Percentiles rank a stretch among this genome's conserved stretches.
Evolutionary conservation across 1,140 invertebrate genomes (phyloP).

Genomic region (Eumeta japonica): DNA sequence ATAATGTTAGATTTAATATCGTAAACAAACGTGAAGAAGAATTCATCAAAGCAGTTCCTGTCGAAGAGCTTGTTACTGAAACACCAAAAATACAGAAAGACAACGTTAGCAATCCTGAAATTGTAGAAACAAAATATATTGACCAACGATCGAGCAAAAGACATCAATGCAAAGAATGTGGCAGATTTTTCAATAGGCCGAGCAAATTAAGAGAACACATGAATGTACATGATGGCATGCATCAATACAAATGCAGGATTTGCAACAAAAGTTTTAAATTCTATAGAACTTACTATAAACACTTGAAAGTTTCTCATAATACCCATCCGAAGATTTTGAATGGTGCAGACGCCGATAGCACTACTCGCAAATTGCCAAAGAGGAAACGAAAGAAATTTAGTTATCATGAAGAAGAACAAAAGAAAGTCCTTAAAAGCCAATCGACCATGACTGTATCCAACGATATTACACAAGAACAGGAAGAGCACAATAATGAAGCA

Average conservation of each 20-base stretch:
- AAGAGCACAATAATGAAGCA: not conserved
- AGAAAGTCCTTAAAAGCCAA: not conserved
- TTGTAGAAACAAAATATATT: too few relatives aligned
- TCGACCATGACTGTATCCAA: not conserved
- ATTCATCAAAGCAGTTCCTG: conserved; percentile 32
- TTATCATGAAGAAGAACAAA: not conserved
- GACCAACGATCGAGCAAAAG: too few relatives aligned
- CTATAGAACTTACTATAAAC: conserved; percentile 35
- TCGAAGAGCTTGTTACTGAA: too few relatives aligned
- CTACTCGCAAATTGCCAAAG: not conserved
- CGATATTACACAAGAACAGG: not conserved
- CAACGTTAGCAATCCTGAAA: too few relatives aligned
- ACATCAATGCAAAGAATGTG: conserved; percentile 30
- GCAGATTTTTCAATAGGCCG: conserved; percentile 29
- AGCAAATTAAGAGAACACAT: conserved; percentile 28
- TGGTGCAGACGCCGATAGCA: conserved; percentile 1
- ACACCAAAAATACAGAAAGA: too few relatives aligned
- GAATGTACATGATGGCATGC: conserved; percentile 29
- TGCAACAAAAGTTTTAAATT: conserved; percentile 35
- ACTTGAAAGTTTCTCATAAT: conserved; percentile 30
- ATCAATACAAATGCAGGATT: conserved; percentile 28
- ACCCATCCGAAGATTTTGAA: conserved; percentile 17
- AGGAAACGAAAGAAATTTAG: not conserved
- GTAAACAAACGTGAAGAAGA: conserved; percentile 25
- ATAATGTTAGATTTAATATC: too few relatives aligned